phyloP scores from a whole-genome alignment of 2,113 vertebrate species.

The Chlorodrepanis virens region DNA sequence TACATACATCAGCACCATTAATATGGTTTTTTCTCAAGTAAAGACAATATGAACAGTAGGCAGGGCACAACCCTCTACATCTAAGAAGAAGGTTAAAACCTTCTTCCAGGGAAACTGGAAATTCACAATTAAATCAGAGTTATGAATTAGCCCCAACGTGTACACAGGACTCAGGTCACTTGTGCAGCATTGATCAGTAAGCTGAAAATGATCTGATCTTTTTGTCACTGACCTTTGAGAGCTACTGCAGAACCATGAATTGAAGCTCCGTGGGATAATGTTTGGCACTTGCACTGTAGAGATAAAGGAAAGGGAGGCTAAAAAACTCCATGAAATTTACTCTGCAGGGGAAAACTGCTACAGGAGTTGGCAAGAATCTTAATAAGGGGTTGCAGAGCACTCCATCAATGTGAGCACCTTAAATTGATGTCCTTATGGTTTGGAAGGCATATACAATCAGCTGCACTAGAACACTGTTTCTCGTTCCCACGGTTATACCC shows the following conservation, averaged over 20 bases:
- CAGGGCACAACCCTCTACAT: background rate
- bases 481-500: conserved; percentile 30
- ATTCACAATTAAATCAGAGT: background rate
- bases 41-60: background rate
- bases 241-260: background rate
- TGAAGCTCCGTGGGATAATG: background rate
- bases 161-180: background rate
- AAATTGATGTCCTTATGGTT: conserved; percentile 55
- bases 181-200: background rate
- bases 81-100: background rate
- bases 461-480: conserved; percentile 46
- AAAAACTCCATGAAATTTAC: conserved; percentile 46
- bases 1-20: background rate
- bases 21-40: background rate
- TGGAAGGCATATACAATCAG: conserved; percentile 50
- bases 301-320: conserved; percentile 34
- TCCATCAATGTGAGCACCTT: conserved; percentile 49
- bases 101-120: background rate
- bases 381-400: conserved; percentile 31
- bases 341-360: conserved; percentile 24
- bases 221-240: conserved; percentile 14
- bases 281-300: background rate
- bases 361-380: conserved; percentile 39
- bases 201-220: background rate
- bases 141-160: background rate